Evolutionary conservation across 2,888 invertebrate species (phyloP).

Genomic region (Pocota personata): DNA sequence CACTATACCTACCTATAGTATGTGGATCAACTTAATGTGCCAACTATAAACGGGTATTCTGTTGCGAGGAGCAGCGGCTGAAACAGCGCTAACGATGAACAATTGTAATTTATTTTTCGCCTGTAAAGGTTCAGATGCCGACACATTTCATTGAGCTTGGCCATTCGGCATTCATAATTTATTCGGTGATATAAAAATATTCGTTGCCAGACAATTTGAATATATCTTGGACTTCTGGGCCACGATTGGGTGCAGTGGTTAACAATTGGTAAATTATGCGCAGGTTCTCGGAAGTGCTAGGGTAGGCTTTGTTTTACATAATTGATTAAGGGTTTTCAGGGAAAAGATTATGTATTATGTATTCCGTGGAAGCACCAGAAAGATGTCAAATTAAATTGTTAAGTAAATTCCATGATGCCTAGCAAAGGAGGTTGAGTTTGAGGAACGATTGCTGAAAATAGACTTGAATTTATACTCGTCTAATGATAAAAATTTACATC

Average conservation of each 20-base stretch:
- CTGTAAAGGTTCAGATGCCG: slow-evolving; percentile 33
- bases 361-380: too few relatives aligned
- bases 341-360: too few relatives aligned
- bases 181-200: slow-evolving; percentile 45
- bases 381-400: too few relatives aligned
- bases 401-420: too few relatives aligned
- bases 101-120: slow-evolving; percentile 44
- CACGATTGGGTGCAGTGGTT: slow-evolving; percentile 9
- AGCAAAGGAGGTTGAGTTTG: too few relatives aligned
- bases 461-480: too few relatives aligned
- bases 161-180: slow-evolving; percentile 55
- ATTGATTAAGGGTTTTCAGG: background rate
- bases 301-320: background rate
- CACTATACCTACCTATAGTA: background rate
- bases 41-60: slow-evolving; percentile 58
- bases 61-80: slow-evolving; percentile 2
- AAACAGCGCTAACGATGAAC: slow-evolving; percentile 41
- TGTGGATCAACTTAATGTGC: slow-evolving; percentile 68
- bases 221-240: background rate
- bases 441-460: too few relatives aligned
- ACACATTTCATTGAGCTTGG: slow-evolving; percentile 53
- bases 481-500: too few relatives aligned
- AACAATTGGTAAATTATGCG: slow-evolving; percentile 31
- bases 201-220: slow-evolving; percentile 10
- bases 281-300: slow-evolving; percentile 45